Percentiles rank a stretch among this genome's conserved stretches.
phyloP scores from a whole-genome alignment of 2,888 invertebrate species.

The Drosophila barbarae region DNA sequence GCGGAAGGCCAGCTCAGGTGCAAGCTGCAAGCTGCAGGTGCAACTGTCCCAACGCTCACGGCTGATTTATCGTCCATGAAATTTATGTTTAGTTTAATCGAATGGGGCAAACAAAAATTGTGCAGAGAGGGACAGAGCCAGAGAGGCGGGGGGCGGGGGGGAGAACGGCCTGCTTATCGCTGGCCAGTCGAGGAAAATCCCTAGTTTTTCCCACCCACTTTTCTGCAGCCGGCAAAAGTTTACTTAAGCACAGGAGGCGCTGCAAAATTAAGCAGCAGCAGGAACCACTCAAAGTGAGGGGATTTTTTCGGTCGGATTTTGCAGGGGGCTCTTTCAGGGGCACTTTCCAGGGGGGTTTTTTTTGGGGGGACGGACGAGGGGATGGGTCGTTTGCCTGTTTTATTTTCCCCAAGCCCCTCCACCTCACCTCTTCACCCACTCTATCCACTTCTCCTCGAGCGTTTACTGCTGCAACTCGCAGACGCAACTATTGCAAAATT shows the following conservation, averaged over 20 bases:
- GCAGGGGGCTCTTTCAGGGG: neutral
- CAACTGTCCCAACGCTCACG: constrained; percentile 53
- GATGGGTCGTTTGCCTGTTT: constrained; percentile 30
- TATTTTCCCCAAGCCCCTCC: constrained; percentile 43
- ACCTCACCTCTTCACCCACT: constrained; percentile 1
- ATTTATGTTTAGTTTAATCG: constrained; percentile 76
- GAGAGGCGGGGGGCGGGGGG: neutral
- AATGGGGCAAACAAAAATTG: constrained; percentile 61
- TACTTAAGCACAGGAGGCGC: constrained; percentile 49
- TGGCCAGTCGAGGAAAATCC: constrained; percentile 26
- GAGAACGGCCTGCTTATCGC: constrained; percentile 42
- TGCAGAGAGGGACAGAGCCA: constrained; percentile 1
- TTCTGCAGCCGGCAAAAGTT: constrained; percentile 27
- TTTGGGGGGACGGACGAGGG: too few species aligned
- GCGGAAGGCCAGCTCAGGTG: constrained; percentile 6
- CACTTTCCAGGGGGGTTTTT: neutral
- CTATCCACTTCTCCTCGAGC: constrained; percentile 22
- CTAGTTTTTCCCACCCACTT: constrained; percentile 2
- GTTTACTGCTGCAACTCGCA: constrained; percentile 46
- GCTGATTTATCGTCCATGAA: constrained; percentile 71
- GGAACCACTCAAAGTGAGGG: constrained; percentile 42
- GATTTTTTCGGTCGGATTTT: constrained; percentile 12
- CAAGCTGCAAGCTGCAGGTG: constrained; percentile 51
- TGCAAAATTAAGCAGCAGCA: constrained; percentile 51
- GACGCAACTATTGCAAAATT: constrained; percentile 62